Evolutionary conservation across 2,113 vertebrate genomes (phyloP).

Genomic region (Chelonoidis abingdonii): DNA sequence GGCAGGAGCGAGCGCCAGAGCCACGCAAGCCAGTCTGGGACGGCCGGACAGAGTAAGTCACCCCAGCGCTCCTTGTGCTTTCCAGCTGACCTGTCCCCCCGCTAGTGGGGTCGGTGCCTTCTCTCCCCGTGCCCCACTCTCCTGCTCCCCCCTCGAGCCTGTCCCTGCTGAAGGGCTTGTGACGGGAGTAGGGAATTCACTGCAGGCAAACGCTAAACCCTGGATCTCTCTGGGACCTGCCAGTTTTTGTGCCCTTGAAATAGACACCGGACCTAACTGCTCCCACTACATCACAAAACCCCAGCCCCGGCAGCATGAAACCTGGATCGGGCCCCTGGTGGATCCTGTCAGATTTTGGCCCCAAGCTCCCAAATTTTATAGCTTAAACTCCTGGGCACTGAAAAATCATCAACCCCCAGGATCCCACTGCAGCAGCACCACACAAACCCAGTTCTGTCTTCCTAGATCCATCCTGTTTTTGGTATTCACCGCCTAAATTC

Average conservation of each 20-base stretch:
- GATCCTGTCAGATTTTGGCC: background rate
- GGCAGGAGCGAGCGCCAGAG: background rate
- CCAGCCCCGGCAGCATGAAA: too few species aligned
- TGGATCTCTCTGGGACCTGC: rapidly evolving
- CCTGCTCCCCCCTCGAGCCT: background rate
- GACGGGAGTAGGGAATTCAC: too few species aligned
- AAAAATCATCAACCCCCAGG: background rate
- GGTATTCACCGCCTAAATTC: background rate
- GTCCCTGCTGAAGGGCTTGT: background rate
- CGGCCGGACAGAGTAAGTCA: constrained; percentile 34
- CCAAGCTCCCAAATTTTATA: background rate
- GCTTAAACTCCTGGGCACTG: background rate
- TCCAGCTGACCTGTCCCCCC: background rate
- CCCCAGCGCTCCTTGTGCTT: background rate
- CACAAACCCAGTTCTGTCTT: rapidly evolving
- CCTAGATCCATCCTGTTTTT: background rate
- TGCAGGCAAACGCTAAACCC: background rate
- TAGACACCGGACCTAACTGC: background rate
- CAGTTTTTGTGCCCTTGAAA: background rate
- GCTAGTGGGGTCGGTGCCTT: rapidly evolving
- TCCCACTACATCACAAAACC: background rate
- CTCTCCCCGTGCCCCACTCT: background rate
- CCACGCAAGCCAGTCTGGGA: background rate
- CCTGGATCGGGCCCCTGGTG: background rate
- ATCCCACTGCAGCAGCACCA: rapidly evolving